Conservation (phyloP, 2,113 vertebrate species). For the Madoqua kirkii region DNA sequence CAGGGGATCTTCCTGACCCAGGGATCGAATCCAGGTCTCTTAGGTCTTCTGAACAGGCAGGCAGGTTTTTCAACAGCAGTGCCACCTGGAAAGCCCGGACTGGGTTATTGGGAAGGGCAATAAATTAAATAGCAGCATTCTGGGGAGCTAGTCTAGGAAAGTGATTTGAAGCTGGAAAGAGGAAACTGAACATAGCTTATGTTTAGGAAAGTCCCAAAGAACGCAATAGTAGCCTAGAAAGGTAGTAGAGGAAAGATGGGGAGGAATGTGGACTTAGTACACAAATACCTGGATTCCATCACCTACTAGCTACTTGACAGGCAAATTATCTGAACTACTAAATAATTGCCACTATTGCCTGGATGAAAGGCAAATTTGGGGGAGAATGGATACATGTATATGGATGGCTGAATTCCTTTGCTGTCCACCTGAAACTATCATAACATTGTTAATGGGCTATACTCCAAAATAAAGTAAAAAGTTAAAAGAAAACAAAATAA, state of each 20-base stretch:
- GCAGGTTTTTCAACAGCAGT: neutral
- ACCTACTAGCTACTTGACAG: neutral
- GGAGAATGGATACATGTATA: neutral
- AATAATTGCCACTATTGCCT: neutral
- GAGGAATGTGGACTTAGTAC: neutral
- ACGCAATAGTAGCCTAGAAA: neutral
- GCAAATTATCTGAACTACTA: neutral
- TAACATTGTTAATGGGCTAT: neutral
- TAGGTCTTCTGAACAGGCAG: neutral
- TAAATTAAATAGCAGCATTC: neutral
- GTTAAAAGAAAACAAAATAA: neutral
- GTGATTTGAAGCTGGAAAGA: neutral
- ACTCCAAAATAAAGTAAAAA: neutral
- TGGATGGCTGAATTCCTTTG: neutral
- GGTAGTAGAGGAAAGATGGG: fast-evolving
- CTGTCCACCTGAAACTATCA: neutral
- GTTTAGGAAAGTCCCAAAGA: neutral
- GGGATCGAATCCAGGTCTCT: neutral
- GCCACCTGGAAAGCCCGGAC: neutral
- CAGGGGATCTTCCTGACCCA: neutral
- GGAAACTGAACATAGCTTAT: neutral
- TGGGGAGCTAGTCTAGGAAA: neutral
- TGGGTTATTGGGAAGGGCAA: neutral
- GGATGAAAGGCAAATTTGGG: neutral
- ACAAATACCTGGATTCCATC: neutral